A percentile compares a stretch with the other conserved stretches of the same genome.
phyloP scores from a whole-genome alignment of 92 coral and sea anemone species.

The Phenganax marumi region DNA sequence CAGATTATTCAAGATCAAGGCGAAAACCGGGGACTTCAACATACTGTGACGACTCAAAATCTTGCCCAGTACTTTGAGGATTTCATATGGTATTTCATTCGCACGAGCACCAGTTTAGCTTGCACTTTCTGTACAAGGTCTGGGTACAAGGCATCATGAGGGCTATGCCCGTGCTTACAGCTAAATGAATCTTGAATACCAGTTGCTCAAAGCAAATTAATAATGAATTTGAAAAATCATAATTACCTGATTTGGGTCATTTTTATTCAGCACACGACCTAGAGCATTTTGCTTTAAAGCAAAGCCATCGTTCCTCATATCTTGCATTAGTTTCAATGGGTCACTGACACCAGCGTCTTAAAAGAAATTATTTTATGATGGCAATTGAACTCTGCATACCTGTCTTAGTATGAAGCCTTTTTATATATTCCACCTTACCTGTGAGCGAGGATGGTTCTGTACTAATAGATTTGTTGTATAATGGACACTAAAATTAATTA shows the following conservation, averaged over 20 bases:
- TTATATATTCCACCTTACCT: constrained; percentile 35
- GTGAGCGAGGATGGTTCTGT: constrained; percentile 61
- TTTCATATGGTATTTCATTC: no score
- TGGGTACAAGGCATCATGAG: no score
- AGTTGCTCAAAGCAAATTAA: not conserved
- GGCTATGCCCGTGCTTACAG: no score
- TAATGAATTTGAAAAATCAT: not conserved
- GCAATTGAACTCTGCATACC: no score
- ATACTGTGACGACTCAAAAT: no score
- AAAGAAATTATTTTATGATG: not conserved
- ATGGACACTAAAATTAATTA: constrained; percentile 65
- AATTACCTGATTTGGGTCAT: constrained; percentile 87
- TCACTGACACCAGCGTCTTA: constrained; percentile 72
- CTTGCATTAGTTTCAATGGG: constrained; percentile 84
- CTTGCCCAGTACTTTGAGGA: no score
- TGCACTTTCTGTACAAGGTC: no score
- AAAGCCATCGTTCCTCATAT: constrained; percentile 90
- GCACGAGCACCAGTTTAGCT: no score
- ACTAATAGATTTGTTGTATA: constrained; percentile 66
- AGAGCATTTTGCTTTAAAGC: constrained; percentile 84
- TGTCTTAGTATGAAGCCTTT: no score
- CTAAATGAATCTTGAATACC: not conserved
- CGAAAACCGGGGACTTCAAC: no score
- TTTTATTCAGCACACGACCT: constrained; percentile 80
- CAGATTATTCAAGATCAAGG: no score